Percentiles rank a stretch among this genome's conserved stretches.
Conservation (phyloP, 2,113 vertebrate genomes). For the Stictonetta naevosa region DNA sequence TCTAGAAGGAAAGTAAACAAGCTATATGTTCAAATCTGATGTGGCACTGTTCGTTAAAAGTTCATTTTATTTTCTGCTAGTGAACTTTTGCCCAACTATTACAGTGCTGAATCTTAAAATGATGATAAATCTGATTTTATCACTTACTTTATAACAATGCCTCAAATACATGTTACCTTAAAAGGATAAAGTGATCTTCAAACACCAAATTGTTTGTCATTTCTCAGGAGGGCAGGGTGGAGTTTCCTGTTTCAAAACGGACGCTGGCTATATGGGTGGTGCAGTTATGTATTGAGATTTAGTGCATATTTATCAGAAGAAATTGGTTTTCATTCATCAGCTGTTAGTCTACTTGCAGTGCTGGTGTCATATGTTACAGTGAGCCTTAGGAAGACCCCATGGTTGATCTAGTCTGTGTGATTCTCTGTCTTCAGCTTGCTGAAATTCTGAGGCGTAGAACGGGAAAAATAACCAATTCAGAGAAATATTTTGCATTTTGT, state of each 20-base stretch:
- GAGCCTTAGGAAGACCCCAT: background rate
- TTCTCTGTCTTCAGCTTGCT: background rate
- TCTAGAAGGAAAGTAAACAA: background rate
- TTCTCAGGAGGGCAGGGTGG: conserved; percentile 67
- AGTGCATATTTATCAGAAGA: conserved; percentile 25
- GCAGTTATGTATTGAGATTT: conserved; percentile 51
- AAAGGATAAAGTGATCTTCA: conserved; percentile 56
- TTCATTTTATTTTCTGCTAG: background rate
- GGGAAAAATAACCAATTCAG: background rate
- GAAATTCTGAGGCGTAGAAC: background rate
- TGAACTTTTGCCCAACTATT: background rate
- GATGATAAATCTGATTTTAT: conserved; percentile 33
- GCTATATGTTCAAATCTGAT: background rate
- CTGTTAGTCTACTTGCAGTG: background rate
- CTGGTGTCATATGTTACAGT: background rate
- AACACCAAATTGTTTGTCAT: conserved; percentile 68
- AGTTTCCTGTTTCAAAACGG: conserved; percentile 72
- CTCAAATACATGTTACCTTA: conserved; percentile 42
- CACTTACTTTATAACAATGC: conserved; percentile 33
- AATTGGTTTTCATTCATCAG: conserved; percentile 49
- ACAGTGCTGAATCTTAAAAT: background rate
- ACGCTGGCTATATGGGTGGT: conserved; percentile 56
- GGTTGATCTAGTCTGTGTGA: background rate
- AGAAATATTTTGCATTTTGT: background rate
- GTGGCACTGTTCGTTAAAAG: background rate